Base-by-base conservation (phyloP, 2,113 vertebrate genomes). In the Fregata magnificens region DNA sequence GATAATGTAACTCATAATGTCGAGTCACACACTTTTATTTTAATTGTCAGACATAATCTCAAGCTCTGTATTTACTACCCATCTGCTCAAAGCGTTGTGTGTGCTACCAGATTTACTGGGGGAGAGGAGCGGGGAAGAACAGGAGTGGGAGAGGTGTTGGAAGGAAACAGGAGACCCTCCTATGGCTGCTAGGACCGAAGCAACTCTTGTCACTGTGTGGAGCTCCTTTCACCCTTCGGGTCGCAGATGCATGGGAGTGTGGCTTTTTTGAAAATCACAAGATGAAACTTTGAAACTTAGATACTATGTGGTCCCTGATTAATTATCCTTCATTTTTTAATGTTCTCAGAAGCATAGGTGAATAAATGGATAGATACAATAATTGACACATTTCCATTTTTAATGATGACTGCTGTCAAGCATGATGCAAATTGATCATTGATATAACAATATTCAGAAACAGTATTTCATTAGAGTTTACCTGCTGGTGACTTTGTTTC, bases 21-120 rank as follows among this genome's bases (percentile, higher is more conserved):
- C 5, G 3, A 95, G 71, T 91, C 84, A 94, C 78, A 80, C 84
- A 91, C 82, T 95, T 95, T 87, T 93, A 63, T 83, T 96, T 94
- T 84, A 94, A 85, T 87, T 94, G 91, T 87, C 79, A 96, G 93
- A 91, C 86, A 90, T 85, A 93, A 86, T 95, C 90, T 92, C 74
- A 58, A 82, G 70, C 71, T 93, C 90, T 79, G 49, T 93, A 82
- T 96, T 96, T 96, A 94, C 92, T 91, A 79, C 49, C 95, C 95
- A 95, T 96, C 84, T 97, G 96, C 87, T 96, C 82, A 83, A 53
- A 82, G 78, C 6, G 34, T 85, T 95, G 78, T 85, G 66, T 62
- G 71, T 96, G 85, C 82, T 87, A 93, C 85, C 96, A 97, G 93
- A 96, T 93, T 95, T 96, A 61, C 85, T 69, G 92, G 82, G 66